Conservation (phyloP, 1,140 invertebrate species). For the Tenebrio molitor region DNA sequence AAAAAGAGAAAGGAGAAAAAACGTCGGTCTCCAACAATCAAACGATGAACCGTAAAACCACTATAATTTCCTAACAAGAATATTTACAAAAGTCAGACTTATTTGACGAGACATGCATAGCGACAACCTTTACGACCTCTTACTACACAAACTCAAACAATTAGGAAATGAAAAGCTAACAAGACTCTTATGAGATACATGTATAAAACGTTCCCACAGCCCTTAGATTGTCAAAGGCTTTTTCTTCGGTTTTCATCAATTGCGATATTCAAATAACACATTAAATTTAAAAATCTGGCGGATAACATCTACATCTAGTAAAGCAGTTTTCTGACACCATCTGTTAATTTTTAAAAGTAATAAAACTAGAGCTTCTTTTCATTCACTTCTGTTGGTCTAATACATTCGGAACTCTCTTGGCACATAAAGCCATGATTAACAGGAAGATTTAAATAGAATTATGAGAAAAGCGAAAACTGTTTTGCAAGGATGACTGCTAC, state of each 20-base stretch:
- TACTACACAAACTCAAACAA: slow-evolving; percentile 30
- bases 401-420: too few relatives aligned
- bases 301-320: background rate
- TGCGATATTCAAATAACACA: too few relatives aligned
- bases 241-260: too few relatives aligned
- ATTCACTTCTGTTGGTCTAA: too few relatives aligned
- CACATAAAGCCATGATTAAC: too few relatives aligned
- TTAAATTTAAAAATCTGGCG: background rate
- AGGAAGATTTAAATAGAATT: too few relatives aligned
- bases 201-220: slow-evolving; percentile 16
- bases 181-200: slow-evolving; percentile 11
- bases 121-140: slow-evolving; percentile 39
- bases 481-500: too few relatives aligned
- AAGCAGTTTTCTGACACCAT: too few relatives aligned
- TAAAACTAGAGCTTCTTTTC: too few relatives aligned
- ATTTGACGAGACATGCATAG: slow-evolving; percentile 36
- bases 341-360: too few relatives aligned
- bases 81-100: slow-evolving; percentile 36
- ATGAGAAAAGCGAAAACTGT: too few relatives aligned
- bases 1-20: slow-evolving; percentile 23
- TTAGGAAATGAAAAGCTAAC: slow-evolving; percentile 38
- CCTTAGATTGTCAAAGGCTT: too few relatives aligned
- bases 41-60: slow-evolving; percentile 35
- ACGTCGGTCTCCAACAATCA: slow-evolving; percentile 21
- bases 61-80: slow-evolving; percentile 33